Conservation (phyloP, 2,888 invertebrate genomes). For the Nemotelus nigrinus region DNA sequence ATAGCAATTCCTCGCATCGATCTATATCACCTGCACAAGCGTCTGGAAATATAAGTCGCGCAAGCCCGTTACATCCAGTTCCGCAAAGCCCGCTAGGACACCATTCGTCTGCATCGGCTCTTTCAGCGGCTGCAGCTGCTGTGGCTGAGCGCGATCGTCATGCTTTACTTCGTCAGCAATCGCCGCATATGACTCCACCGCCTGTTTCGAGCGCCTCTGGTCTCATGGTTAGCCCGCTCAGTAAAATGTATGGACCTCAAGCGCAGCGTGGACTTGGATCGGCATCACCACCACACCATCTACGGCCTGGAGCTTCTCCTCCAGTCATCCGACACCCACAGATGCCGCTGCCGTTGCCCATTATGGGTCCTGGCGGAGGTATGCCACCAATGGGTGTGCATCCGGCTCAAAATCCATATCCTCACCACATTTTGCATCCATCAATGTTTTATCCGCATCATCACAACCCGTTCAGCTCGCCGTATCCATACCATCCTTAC, state of each 20-base stretch:
- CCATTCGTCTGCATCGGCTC: constrained; percentile 63
- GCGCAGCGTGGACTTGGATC: constrained; percentile 65
- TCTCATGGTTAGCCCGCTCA: constrained; percentile 64
- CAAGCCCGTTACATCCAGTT: constrained; percentile 65
- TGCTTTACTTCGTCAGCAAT: constrained; percentile 63
- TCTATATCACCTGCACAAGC: constrained; percentile 61
- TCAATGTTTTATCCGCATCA: constrained; percentile 80
- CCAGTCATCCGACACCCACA: constrained; percentile 68
- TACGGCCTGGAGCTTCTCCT: constrained; percentile 66
- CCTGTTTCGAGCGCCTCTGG: constrained; percentile 65
- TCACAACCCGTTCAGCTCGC: constrained; percentile 68
- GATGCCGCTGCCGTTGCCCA: constrained; percentile 64
- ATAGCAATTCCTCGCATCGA: constrained; percentile 59
- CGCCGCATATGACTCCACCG: constrained; percentile 65
- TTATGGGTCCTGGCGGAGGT: constrained; percentile 63
- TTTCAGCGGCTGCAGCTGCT: constrained; percentile 65
- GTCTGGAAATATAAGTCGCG: constrained; percentile 61
- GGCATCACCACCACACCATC: constrained; percentile 62
- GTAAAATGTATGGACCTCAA: constrained; percentile 62
- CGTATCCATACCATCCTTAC: constrained; percentile 69
- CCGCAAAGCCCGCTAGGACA: constrained; percentile 64
- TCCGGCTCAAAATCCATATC: constrained; percentile 78
- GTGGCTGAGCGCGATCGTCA: constrained; percentile 65
- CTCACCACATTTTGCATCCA: constrained; percentile 74
- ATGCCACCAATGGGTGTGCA: constrained; percentile 70